Base-by-base conservation (phyloP, 2,113 vertebrate species). In the Channa maculata region DNA sequence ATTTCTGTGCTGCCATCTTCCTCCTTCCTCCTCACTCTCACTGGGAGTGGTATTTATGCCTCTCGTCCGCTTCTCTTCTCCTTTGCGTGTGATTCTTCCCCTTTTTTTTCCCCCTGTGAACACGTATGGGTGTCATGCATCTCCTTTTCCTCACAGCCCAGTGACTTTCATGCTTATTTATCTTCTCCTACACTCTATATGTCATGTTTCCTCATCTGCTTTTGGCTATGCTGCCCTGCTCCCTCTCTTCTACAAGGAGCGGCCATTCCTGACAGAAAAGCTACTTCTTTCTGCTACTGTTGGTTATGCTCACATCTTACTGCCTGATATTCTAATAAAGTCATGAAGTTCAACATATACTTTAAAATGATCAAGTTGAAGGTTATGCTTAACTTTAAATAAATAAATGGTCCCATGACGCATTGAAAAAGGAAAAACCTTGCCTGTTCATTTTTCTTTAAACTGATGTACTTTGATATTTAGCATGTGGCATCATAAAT, bases 381-480 rank as follows among this genome's bases (percentile, higher is more conserved):
- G 82, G 85, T 90, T 88, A 93, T 91, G 88, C 89, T 89, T 93
- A 93, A 92, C 82, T 74, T 91, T 88, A 90, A 41, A 90, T 88
- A 90, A 90, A 91, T 93, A 94, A 88, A 89, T 77, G 77, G 87
- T 91, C 88, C 88, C 90, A 89, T 89, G 89, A 89, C 79, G 80
- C 80, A 77, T 86, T 84, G 24, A 58, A 80, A 88, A 90, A 82
- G 66, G n/a, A 75, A 65, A 24, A 66, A 37, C 1, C 0, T 8
- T 12, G 39, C 11, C 38, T 15, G 6, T 71, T 44, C 65, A 55
- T 62, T 38, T 33, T 7, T 37, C 15, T 37, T 2, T 8, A 33
- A 5, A 44, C 7, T 45, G 3, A 43, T 38, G 10, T 8, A 7
- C 34, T 12, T 3, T 55, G 12, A 34, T n/a, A 12, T 64, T 52